Evolutionary conservation across 2,797 vertebrate genomes (phyloP).

Genomic region (Eupleurogrammus muticus): DNA sequence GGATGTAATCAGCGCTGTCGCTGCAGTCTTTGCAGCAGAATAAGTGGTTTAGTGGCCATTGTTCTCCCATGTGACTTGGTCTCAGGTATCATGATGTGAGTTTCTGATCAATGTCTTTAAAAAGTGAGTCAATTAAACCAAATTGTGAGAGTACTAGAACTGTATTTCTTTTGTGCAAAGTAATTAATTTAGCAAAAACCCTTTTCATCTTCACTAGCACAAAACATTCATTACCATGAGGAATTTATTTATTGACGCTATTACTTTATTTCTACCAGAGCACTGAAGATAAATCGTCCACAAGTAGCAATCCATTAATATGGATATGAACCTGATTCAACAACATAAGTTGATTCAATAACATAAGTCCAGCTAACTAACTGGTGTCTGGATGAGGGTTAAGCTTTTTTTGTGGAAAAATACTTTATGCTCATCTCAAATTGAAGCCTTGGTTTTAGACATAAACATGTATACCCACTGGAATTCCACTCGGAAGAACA

Average conservation of each 20-base stretch:
- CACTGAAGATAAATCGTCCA: not conserved
- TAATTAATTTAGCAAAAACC: not conserved
- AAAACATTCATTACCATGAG: not conserved
- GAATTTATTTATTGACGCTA: not conserved
- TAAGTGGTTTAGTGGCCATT: not conserved
- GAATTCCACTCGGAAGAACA: not conserved
- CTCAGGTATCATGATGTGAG: slow-evolving; percentile 24
- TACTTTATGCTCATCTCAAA: not conserved
- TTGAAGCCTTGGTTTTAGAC: not conserved
- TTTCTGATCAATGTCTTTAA: slow-evolving; percentile 26
- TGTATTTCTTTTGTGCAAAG: not conserved
- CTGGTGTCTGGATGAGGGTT: not conserved
- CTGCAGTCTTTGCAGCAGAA: not conserved
- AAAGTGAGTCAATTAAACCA: slow-evolving; percentile 58
- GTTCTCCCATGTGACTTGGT: not conserved
- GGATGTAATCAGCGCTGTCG: not conserved
- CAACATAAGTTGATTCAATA: too few relatives aligned
- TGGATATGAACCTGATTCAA: not conserved
- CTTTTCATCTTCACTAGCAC: not conserved
- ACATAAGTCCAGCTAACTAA: not conserved
- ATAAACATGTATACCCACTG: not conserved
- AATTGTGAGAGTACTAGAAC: slow-evolving; percentile 14
- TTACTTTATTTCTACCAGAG: not conserved
- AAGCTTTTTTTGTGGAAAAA: not conserved
- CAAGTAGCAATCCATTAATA: not conserved